Evolutionary conservation across 2,797 vertebrate genomes (phyloP).

Genomic region (Leucoraja ocellata): DNA sequence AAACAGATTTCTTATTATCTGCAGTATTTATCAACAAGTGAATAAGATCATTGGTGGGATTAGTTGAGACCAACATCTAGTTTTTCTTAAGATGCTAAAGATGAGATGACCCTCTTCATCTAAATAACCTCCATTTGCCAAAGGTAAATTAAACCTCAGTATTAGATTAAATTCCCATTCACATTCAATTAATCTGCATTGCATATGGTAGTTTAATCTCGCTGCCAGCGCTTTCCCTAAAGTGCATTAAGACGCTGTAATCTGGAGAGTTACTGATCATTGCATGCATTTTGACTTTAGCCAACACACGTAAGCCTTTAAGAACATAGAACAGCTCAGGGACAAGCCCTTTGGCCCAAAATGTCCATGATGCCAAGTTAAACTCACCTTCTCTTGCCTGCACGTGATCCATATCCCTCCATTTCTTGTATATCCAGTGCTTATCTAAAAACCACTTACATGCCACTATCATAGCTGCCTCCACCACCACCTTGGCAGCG

Average conservation of each 20-base stretch:
- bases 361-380: no score
- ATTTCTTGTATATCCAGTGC: no score
- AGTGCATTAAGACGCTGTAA: not conserved
- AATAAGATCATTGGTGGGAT: not conserved
- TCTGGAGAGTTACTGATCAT: not conserved
- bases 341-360: no score
- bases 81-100: not conserved
- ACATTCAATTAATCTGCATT: not conserved
- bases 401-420: no score
- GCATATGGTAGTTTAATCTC: not conserved
- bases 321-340: not conserved
- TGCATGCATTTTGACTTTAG: not conserved
- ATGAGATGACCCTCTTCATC: not conserved
- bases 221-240: not conserved
- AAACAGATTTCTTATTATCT: not conserved
- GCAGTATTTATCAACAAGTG: not conserved
- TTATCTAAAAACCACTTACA: no score
- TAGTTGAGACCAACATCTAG: not conserved
- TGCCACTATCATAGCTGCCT: no score
- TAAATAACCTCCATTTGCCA: no score
- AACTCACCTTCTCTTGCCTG: no score
- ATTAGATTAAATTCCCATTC: slow-evolving; percentile 12
- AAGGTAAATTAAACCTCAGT: not conserved
- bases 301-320: not conserved
- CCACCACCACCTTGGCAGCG: no score